A percentile compares a stretch with the other conserved stretches of the same genome.
These are phyloP conservation scores for Idris sp. DNA, from an alignment of 1,140 invertebrate genomes.

Conservation along the genomic window DNA sequence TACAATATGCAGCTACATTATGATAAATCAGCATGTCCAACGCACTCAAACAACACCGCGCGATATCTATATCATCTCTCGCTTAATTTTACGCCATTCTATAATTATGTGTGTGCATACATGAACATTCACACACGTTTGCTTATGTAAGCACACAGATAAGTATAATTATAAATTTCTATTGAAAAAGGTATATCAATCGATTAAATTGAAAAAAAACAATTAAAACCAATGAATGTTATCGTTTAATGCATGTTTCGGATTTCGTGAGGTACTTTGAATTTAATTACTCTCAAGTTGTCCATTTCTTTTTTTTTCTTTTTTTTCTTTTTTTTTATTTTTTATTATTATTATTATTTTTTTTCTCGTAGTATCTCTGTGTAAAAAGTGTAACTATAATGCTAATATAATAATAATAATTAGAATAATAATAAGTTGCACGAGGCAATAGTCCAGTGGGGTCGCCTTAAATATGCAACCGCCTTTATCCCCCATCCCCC, in stretches of 20 bases:
- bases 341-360: too few relatives aligned
- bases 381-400: slow-evolving; percentile 77
- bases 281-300: slow-evolving; percentile 72
- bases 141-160: slow-evolving; percentile 15
- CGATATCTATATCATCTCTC: slow-evolving; percentile 54
- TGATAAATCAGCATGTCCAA: slow-evolving; percentile 73
- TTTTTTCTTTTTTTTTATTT: too few relatives aligned
- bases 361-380: slow-evolving; percentile 70
- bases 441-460: slow-evolving; percentile 74
- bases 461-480: slow-evolving; percentile 65
- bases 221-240: slow-evolving; percentile 28
- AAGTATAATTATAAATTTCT: slow-evolving; percentile 41
- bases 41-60: slow-evolving; percentile 71
- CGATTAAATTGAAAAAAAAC: slow-evolving; percentile 49
- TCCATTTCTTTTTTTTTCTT: slow-evolving; percentile 67
- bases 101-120: slow-evolving; percentile 22
- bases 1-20: slow-evolving; percentile 76
- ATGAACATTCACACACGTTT: slow-evolving; percentile 10
- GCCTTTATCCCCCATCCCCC: slow-evolving; percentile 63
- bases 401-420: slow-evolving; percentile 72
- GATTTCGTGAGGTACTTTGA: slow-evolving; percentile 66
- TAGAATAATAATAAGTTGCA: slow-evolving; percentile 73
- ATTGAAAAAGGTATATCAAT: slow-evolving; percentile 48
- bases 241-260: slow-evolving; percentile 39
- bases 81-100: slow-evolving; percentile 38